Evolutionary conservation across 2,113 vertebrate genomes (phyloP).

Genomic region (Trochalopteron elliotii): DNA sequence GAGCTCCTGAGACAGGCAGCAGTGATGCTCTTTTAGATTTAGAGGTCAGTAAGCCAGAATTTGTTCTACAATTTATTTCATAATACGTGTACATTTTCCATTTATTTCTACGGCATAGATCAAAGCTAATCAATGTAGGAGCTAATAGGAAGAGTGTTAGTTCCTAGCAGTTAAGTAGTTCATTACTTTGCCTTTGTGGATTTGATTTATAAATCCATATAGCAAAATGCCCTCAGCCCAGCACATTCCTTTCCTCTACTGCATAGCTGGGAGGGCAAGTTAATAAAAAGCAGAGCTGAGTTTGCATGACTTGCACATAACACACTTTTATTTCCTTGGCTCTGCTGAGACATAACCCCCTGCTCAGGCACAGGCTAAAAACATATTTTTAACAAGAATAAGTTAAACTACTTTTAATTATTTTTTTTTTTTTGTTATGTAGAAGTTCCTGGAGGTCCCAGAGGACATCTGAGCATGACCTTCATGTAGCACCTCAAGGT

Average conservation of each 20-base stretch:
- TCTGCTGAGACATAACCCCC: conserved; percentile 35
- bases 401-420: neutral
- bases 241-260: conserved; percentile 50
- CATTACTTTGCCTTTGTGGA: conserved; percentile 50
- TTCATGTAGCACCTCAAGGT: neutral
- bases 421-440: neutral
- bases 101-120: conserved; percentile 8
- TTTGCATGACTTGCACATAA: conserved; percentile 60
- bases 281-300: conserved; percentile 61
- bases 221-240: conserved; percentile 53
- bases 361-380: conserved; percentile 3
- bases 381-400: neutral
- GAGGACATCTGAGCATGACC: neutral
- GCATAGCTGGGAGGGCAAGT: conserved; percentile 40
- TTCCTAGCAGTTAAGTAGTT: conserved; percentile 38
- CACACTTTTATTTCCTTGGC: conserved; percentile 36
- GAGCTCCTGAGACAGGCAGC: neutral
- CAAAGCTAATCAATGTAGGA: conserved; percentile 49
- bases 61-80: neutral
- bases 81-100: neutral
- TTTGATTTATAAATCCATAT: conserved; percentile 57
- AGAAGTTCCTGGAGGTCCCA: neutral
- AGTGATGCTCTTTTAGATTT: neutral
- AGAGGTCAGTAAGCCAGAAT: neutral
- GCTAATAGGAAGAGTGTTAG: conserved; percentile 24